Percentiles rank a stretch among this genome's conserved stretches.
Conservation (phyloP, 2,888 invertebrate species). For the Caradrina kadenii region DNA sequence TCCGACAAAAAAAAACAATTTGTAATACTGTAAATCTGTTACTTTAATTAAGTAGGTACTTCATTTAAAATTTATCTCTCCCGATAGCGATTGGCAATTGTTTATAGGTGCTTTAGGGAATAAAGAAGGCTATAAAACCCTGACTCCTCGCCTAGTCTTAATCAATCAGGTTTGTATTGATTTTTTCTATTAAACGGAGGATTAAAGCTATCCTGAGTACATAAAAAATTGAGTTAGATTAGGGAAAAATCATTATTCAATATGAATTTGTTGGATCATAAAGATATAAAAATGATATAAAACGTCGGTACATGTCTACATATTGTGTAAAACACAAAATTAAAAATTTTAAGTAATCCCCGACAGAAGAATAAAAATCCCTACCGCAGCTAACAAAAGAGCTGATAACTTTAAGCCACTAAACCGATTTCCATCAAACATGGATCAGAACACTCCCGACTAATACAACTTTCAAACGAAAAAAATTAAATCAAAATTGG, state of each 20-base stretch:
- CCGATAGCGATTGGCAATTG: slow-evolving; percentile 43
- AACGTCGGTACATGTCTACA: too few relatives aligned
- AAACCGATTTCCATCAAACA: too few relatives aligned
- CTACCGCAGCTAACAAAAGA: too few relatives aligned
- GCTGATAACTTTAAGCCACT: too few relatives aligned
- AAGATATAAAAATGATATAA: too few relatives aligned
- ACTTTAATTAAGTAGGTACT: slow-evolving; percentile 43
- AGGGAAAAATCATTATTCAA: not conserved
- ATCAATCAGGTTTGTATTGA: slow-evolving; percentile 60
- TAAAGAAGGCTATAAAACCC: slow-evolving; percentile 51
- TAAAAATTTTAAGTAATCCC: too few relatives aligned
- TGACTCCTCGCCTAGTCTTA: slow-evolving; percentile 32
- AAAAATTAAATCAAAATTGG: too few relatives aligned
- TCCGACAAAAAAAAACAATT: not conserved
- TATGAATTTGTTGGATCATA: too few relatives aligned
- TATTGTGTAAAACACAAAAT: too few relatives aligned
- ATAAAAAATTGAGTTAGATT: not conserved
- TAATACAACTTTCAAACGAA: too few relatives aligned
- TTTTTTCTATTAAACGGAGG: slow-evolving; percentile 39
- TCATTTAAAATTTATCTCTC: slow-evolving; percentile 46
- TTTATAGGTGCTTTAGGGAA: slow-evolving; percentile 63
- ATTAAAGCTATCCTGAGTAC: not conserved
- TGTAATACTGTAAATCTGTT: slow-evolving; percentile 4
- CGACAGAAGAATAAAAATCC: too few relatives aligned
- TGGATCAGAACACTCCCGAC: too few relatives aligned